Evolutionary conservation across 2,113 vertebrate species (phyloP), one percentile per base, ranked within the genome.

Genomic region (Etia nguti): DNA sequence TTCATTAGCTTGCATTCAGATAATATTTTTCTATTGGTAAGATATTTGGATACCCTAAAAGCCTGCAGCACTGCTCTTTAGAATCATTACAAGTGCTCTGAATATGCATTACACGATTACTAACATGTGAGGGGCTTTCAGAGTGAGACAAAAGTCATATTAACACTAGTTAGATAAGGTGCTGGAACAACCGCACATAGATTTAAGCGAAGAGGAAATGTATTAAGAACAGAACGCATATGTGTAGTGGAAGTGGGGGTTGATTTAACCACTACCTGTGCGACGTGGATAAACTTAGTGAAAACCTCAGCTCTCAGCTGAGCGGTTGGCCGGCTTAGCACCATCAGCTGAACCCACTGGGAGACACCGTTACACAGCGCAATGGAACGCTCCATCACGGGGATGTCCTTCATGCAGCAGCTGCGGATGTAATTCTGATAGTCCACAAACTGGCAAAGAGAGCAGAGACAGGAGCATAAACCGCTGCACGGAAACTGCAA

Each of bases 311-410:
- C 98, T 83, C 98, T 96, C 84, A 99, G 97, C 94, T 99, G 98
- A 5, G 98, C 97, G 1, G 98, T 99, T 34, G 98, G 98, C 83
- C 98, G 96, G 91, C 98, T 99, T 87, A 99, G 96, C 90, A 99
- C 98, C 98, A 99, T 99, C 31, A 99, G 95, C 59, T 99, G 98
- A 10, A 99, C 98, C 98, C 98, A 99, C 94, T 99, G 98, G 90
- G 98, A 99, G 92, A 99, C 95, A 75, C 98, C 98, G 8, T 99
- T 99, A 88, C 98, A 99, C 93, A 99, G 96, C 82, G 98, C 96
- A 34, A 99, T 98, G 48, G 98, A 99, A 59, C 98, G 97, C 94
- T 98, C 98, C 98, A 99, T 98, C 59, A 95, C 97, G 5, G 98
- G 98, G 94, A 98, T 99, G 93, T 99, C 98, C 94, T 98, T 99